Evolutionary conservation across 2,797 vertebrate species (phyloP).

Genomic region (Pachyuromys duprasi): DNA sequence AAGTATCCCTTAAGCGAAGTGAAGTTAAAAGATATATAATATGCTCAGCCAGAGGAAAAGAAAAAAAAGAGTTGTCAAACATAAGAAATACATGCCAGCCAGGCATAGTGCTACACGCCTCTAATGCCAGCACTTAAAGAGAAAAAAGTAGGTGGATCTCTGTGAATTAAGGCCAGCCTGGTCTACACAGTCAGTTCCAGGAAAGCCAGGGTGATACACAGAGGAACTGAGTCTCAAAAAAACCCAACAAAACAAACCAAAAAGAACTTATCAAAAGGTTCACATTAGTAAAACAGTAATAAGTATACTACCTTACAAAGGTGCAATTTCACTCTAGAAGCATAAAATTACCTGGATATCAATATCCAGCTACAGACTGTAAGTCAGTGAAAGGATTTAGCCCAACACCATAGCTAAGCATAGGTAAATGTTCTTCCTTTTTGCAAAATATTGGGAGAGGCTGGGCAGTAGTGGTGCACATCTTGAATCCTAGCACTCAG

Average conservation of each 20-base stretch:
- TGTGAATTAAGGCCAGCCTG: not conserved
- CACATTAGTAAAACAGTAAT: not conserved
- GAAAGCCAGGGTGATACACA: not conserved
- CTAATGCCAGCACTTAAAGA: not conserved
- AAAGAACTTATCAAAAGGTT: not conserved
- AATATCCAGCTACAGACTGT: not conserved
- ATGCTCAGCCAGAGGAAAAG: constrained; percentile 28
- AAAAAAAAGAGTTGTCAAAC: constrained; percentile 38
- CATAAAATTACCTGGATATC: constrained; percentile 42
- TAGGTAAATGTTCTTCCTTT: not conserved
- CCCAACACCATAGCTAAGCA: not conserved
- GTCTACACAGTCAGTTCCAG: not conserved
- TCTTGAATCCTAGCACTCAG: too few species aligned
- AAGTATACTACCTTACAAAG: not conserved
- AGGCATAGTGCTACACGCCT: too few species aligned
- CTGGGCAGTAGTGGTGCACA: too few species aligned
- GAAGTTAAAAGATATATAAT: constrained; percentile 34
- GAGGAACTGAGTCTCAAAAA: not conserved
- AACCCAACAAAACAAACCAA: not conserved
- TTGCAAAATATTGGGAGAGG: not conserved
- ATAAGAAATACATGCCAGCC: not conserved
- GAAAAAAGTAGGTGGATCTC: not conserved
- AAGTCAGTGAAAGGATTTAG: not conserved
- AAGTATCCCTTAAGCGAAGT: not conserved
- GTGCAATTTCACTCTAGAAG: constrained; percentile 53